Evolutionary conservation across 1,140 invertebrate genomes (phyloP), one percentile per base, ranked within the genome.

Genomic region (Carposina sasakii): DNA sequence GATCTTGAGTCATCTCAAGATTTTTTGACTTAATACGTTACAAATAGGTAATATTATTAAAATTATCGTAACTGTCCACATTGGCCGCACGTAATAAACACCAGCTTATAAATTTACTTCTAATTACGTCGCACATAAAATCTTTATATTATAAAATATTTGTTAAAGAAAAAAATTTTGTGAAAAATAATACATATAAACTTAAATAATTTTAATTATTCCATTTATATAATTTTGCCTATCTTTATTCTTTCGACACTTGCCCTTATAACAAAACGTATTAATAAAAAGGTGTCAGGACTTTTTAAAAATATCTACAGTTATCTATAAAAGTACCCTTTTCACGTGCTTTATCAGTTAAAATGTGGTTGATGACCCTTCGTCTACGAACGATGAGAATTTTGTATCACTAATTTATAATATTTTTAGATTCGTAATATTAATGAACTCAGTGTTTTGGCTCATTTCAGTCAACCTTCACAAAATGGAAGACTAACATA

Each of bases 401-500:
- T n/a, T n/a, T n/a, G n/a, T n/a, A 60, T 48, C 26, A 31, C 52
- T 55, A 51, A 44, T 47, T 28, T 60, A 48, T 58, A 60, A 52
- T 6, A 59, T 52, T 57, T 57, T 45, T 55, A 51, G 54, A 47
- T 56, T 56, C 63, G 51, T 68, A 60, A 68, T 48, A 57, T 62
- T 75, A 72, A 64, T 69, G 63, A 76, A 71, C 67, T 57, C 52
- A 15, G 52, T 49, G 63, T 54, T 70, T 73, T 73, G 71, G 71
- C 71, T 66, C 60, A 52, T 48, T 47, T 72, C 68, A 77, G 74
- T 74, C 72, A 67, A 76, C 70, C 74, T 71, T 61, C 73, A 30
- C 57, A 44, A 48, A 42, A 59, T 75, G 76, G 76, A 81, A 81
- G 76, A 81, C 76, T 70, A 67, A 77, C 63, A 59, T n/a, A n/a